Evolutionary conservation across 2,113 vertebrate genomes (phyloP), one percentile per base, ranked within the genome.

Genomic region (Corythoichthys haematopterus): DNA sequence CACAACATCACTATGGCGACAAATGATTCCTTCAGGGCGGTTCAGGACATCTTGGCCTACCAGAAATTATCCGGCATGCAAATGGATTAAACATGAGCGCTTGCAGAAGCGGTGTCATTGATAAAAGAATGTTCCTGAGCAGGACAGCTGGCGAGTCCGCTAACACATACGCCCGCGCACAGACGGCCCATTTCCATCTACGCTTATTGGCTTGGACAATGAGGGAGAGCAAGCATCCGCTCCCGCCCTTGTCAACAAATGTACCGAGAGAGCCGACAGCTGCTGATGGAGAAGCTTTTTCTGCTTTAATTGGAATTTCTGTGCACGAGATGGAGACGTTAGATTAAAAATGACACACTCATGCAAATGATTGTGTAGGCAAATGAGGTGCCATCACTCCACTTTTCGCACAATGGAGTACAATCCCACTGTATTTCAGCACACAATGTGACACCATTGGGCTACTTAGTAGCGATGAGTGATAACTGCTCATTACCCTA

Each of bases 201-300:
- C 72, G 66, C 63, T 67, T 70, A 61, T 45, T 83, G 77, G 71
- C 71, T 72, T n/a, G 62, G 47, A 73, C 70, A 75, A 33, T 53
- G 62, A 58, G 58, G 69, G 13, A 36, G 58, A 66, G 70, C 58
- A 59, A 68, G 70, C 69, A 14, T 68, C 15, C 15, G 38, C 69
- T 74, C 66, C 64, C 15, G 6, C 43, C 58, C 70, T 59, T 70
- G 80, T 84, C 83, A 83, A 80, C 80, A 80, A 68, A 50, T 16
- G 65, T 59, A 48, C 60, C 38, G 45, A 28, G 58, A 78, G 59
- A 77, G 15, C 60, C 75, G 55, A 28, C 71, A 77, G 77, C 77
- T 81, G 74, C 70, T 69, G 68, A 74, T 53, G 63, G 79, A 72
- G 74, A 40, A 72, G 77, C 70, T 61, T 43, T 61, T 43, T 8